Base-by-base conservation (phyloP, 2,797 vertebrate genomes). In the Bradypus variegatus region DNA sequence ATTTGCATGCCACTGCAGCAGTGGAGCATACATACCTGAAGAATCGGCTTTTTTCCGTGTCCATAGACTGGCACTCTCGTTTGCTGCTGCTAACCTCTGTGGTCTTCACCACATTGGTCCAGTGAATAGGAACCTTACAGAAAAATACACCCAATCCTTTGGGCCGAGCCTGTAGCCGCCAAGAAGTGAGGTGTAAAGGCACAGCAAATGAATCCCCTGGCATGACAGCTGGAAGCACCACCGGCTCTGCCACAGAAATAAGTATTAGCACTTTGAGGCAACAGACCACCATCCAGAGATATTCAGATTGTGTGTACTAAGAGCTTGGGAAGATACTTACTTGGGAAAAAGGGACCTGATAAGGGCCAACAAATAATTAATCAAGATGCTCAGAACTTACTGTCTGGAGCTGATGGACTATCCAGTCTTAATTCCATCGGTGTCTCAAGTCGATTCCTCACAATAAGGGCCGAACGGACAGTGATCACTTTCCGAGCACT, bases 351-450 rank as follows among this genome's bases (percentile, higher is more conserved):
- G 31, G 65, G 45, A 21, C 70, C 12, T n/a, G 60, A 53, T 27
- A 29, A 75, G 2, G 72, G 38, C 16, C 36, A 16, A 60, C 21
- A 82, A 38, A 53, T 8, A 58, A 72, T 41, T 70, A 72, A 45
- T 1, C 5, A 10, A 62, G 41, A 70, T 72, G 84, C 70, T 60
- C 45, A 90, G 27, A 58, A 97, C 99, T 96, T 95, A 99, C 99
- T 99, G 97, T 99, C 99, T 5, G 99, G 99, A 27, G 99, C 99
- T 0, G 99, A 99, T 1, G 99, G 99, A 93, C 99, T 99, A 93
- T 99, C 99, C 14, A 99, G 97, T 0, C 99, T 92, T 8, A 99
- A 97, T 69, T 99, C 99, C 99, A 99, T 99, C 0, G 98, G 98
- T 0, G 97, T 98, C 89, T 99, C 99, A 48, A 99, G 97, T 27